Percentiles rank a stretch among this genome's conserved stretches.
These are phyloP conservation scores for Actinostola sp. DNA, from an alignment of 92 coral and sea anemone species.

Conservation along the genomic window DNA sequence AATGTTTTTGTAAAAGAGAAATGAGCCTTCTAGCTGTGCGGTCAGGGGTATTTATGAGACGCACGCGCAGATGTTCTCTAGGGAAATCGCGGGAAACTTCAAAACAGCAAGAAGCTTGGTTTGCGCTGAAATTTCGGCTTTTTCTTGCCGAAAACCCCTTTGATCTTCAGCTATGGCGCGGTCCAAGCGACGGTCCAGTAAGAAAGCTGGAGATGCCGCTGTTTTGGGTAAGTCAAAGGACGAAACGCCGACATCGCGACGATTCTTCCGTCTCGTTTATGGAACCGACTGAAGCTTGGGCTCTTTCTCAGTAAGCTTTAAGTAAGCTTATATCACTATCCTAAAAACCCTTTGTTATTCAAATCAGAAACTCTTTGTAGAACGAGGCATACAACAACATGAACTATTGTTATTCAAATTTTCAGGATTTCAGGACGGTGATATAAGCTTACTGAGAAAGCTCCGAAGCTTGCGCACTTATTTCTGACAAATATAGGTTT, in stretches of 20 bases:
- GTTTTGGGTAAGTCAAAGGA: constrained; percentile 28
- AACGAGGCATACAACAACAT: too few relatives aligned
- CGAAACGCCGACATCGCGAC: neutral
- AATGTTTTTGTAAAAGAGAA: constrained; percentile 3
- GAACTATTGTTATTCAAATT: too few relatives aligned
- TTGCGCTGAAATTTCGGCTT: constrained; percentile 10
- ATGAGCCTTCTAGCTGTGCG: constrained; percentile 38
- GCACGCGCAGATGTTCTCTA: constrained; percentile 31
- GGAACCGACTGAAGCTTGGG: neutral
- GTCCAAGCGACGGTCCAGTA: constrained; percentile 53
- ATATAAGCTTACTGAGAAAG: too few relatives aligned
- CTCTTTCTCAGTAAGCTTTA: neutral
- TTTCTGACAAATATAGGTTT: too few relatives aligned
- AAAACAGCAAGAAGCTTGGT: constrained; percentile 17
- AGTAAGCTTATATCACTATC: neutral
- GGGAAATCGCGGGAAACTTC: constrained; percentile 46
- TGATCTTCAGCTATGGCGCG: constrained; percentile 63
- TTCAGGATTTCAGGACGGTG: too few relatives aligned
- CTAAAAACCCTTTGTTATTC: too few relatives aligned
- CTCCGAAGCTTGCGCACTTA: too few relatives aligned
- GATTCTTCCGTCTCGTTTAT: neutral
- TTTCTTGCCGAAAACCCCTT: constrained; percentile 6
- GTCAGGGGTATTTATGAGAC: constrained; percentile 18
- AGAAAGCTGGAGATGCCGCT: constrained; percentile 49
- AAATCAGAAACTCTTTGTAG: too few relatives aligned